phyloP scores from a whole-genome alignment of 2,888 invertebrate genomes.

The Caenorhabditis uteleia region DNA sequence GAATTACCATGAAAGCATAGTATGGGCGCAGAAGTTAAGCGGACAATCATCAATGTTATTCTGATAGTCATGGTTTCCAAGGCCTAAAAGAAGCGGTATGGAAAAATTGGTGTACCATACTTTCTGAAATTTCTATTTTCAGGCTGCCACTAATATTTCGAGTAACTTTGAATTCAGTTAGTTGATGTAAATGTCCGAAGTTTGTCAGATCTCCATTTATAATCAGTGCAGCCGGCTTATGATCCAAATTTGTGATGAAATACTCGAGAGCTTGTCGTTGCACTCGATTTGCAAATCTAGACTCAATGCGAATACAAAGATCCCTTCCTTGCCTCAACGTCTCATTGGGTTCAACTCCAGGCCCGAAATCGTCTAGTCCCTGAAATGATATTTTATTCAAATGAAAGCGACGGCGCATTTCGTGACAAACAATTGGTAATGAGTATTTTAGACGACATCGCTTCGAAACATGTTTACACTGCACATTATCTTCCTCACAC shows the following conservation, averaged over 20 bases:
- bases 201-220: constrained; percentile 69
- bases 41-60: constrained; percentile 65
- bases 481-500: constrained; percentile 56
- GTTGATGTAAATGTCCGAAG: constrained; percentile 62
- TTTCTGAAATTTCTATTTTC: constrained; percentile 34
- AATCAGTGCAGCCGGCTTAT: constrained; percentile 58
- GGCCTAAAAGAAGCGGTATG: constrained; percentile 59
- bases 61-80: constrained; percentile 69
- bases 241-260: constrained; percentile 31
- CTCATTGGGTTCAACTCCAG: constrained; percentile 17
- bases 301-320: constrained; percentile 53
- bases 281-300: constrained; percentile 61
- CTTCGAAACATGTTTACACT: constrained; percentile 54
- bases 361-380: constrained; percentile 12
- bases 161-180: constrained; percentile 59
- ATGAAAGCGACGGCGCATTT: too few relatives aligned
- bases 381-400: too few relatives aligned
- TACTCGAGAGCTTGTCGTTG: constrained; percentile 54
- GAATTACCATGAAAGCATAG: constrained; percentile 50
- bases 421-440: constrained; percentile 46
- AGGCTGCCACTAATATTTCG: not conserved
- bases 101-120: constrained; percentile 60
- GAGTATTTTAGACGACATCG: constrained; percentile 42
- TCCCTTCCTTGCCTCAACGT: constrained; percentile 24
- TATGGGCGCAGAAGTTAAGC: constrained; percentile 56